Percentiles rank a stretch among this genome's conserved stretches.
Evolutionary conservation across 2,797 vertebrate genomes (phyloP).

Genomic region (Oryzias dopingdopingensis): DNA sequence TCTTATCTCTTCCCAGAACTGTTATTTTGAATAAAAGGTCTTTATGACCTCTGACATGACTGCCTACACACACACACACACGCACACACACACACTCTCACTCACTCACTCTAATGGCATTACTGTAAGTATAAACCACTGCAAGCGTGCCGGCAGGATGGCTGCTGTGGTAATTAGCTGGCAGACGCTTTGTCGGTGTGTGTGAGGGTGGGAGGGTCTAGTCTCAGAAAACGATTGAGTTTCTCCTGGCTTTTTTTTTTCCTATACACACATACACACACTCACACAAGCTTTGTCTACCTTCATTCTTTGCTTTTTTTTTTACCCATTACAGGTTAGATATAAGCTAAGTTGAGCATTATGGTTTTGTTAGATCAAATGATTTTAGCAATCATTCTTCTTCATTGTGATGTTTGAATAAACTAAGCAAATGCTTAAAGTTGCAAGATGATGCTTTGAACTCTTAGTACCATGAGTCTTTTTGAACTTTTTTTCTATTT

Average conservation of each 20-base stretch:
- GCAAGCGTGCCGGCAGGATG: conserved; percentile 56
- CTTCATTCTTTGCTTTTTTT: conserved; percentile 2
- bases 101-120: conserved; percentile 64
- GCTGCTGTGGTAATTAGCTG: conserved; percentile 72
- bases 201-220: conserved; percentile 17
- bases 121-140: conserved; percentile 75
- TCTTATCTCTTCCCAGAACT: conserved; percentile 63
- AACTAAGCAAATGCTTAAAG: too few relatives aligned
- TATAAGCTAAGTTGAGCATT: too few relatives aligned
- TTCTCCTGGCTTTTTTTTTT: conserved; percentile 36
- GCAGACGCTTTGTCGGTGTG: conserved; percentile 64
- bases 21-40: conserved; percentile 62
- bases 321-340: not conserved
- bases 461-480: too few relatives aligned
- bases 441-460: too few relatives aligned
- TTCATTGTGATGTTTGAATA: too few relatives aligned
- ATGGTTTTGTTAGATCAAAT: too few relatives aligned
- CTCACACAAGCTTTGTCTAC: conserved; percentile 1
- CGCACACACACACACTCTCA: conserved; percentile 35
- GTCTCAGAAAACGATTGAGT: conserved; percentile 41
- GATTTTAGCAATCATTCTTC: too few relatives aligned
- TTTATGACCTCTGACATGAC: conserved; percentile 60
- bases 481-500: too few relatives aligned
- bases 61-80: conserved; percentile 32
- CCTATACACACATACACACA: conserved; percentile 1